phyloP scores from a whole-genome alignment of 2,113 vertebrate species.

The Xyliphius kryptos region DNA sequence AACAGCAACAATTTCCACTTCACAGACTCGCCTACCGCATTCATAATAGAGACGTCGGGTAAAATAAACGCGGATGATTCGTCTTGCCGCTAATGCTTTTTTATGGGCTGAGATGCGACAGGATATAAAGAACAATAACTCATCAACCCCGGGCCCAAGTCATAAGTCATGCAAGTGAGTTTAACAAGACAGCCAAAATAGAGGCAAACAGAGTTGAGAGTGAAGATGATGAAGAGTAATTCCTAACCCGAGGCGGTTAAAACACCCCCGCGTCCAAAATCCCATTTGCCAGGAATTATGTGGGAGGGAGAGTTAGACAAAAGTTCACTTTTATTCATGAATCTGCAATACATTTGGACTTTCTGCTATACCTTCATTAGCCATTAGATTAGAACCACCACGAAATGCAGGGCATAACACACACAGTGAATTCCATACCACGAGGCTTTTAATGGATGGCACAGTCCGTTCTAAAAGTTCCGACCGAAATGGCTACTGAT shows the following conservation, averaged over 20 bases:
- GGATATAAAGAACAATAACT: slow-evolving; percentile 32
- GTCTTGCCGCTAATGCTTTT: neutral
- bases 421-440: no score
- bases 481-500: no score
- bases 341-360: neutral
- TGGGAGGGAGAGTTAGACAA: slow-evolving; percentile 3
- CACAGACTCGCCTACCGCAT: neutral
- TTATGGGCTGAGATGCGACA: slow-evolving; percentile 12
- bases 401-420: no score
- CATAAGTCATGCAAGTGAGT: slow-evolving; percentile 42
- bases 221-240: slow-evolving; percentile 33
- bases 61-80: slow-evolving; percentile 11
- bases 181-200: slow-evolving; percentile 38
- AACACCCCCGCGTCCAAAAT: slow-evolving; percentile 22
- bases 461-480: no score
- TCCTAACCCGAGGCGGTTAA: slow-evolving; percentile 31
- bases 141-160: slow-evolving; percentile 30
- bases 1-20: neutral
- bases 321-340: slow-evolving; percentile 17
- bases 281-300: slow-evolving; percentile 19
- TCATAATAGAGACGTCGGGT: slow-evolving; percentile 10
- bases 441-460: no score
- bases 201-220: slow-evolving; percentile 18
- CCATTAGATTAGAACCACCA: no score
- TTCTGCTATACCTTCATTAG: no score